Evolutionary conservation across 2,797 vertebrate species (phyloP).

Genomic region (Etheostoma nigrum): DNA sequence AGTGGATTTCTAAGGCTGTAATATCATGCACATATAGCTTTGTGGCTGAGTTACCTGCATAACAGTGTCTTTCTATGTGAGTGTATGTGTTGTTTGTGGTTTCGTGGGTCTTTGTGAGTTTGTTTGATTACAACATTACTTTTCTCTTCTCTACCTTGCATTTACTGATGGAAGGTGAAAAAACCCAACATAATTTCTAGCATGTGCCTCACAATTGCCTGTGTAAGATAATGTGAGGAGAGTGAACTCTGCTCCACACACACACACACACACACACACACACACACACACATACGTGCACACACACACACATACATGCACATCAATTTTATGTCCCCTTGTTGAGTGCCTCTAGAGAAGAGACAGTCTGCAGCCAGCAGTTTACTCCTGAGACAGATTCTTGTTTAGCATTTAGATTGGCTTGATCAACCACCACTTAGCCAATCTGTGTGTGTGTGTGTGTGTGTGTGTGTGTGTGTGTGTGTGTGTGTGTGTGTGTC

Average conservation of each 20-base stretch:
- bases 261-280: neutral
- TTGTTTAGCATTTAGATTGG: constrained; percentile 85
- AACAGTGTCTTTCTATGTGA: constrained; percentile 7
- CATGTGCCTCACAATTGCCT: no score
- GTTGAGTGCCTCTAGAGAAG: constrained; percentile 68
- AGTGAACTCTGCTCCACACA: constrained; percentile 23
- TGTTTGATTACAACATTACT: constrained; percentile 37
- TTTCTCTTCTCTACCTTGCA: constrained; percentile 41
- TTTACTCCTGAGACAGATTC: constrained; percentile 74
- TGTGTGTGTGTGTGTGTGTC: neutral
- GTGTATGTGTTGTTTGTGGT: constrained; percentile 1
- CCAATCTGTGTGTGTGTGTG: constrained; percentile 20
- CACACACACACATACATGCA: constrained; percentile 3
- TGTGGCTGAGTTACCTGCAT: constrained; percentile 30
- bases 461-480: constrained; percentile 4
- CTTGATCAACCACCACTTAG: constrained; percentile 79
- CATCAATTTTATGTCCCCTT: constrained; percentile 64
- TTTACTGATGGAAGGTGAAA: constrained; percentile 41
- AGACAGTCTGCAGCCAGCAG: constrained; percentile 72
- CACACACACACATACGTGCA: constrained; percentile 16
- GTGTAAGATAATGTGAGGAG: constrained; percentile 31
- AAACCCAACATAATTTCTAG: no score
- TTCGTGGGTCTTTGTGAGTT: constrained; percentile 14
- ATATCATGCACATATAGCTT: constrained; percentile 29
- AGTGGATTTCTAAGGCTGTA: constrained; percentile 35